phyloP scores from a whole-genome alignment of 2,888 invertebrate genomes.

The Tridacna crocea region DNA sequence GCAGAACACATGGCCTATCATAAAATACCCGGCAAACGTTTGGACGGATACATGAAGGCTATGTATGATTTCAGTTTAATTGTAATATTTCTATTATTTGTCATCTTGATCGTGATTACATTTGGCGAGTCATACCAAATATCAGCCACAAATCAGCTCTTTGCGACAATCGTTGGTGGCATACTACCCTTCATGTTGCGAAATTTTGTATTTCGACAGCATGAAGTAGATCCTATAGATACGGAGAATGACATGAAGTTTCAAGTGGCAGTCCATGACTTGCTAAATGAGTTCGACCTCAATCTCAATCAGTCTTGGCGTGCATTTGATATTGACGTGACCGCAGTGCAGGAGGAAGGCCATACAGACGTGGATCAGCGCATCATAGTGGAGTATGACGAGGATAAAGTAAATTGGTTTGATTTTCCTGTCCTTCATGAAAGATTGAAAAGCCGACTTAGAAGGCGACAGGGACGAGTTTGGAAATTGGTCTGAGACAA shows the following conservation, averaged over 20 bases:
- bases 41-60: constrained; percentile 52
- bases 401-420: not conserved
- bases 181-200: constrained; percentile 64
- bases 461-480: not conserved
- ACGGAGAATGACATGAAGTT: constrained; percentile 40
- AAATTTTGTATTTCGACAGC: constrained; percentile 56
- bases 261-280: constrained; percentile 46
- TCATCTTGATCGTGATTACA: constrained; percentile 61
- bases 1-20: constrained; percentile 57
- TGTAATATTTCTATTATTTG: constrained; percentile 61
- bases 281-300: constrained; percentile 25
- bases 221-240: constrained; percentile 36
- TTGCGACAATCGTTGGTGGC: constrained; percentile 64
- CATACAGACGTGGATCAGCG: not conserved
- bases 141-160: constrained; percentile 59
- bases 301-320: not conserved
- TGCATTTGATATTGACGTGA: not conserved
- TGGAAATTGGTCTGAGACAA: not conserved
- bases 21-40: constrained; percentile 57
- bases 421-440: not conserved
- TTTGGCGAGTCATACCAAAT: constrained; percentile 66
- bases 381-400: not conserved
- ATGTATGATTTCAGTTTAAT: constrained; percentile 48
- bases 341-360: not conserved
- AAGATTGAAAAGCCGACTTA: not conserved